A percentile compares a stretch with the other conserved stretches of the same genome.
phyloP scores from a whole-genome alignment of 2,113 vertebrate species.

The Struthidea cinerea region DNA sequence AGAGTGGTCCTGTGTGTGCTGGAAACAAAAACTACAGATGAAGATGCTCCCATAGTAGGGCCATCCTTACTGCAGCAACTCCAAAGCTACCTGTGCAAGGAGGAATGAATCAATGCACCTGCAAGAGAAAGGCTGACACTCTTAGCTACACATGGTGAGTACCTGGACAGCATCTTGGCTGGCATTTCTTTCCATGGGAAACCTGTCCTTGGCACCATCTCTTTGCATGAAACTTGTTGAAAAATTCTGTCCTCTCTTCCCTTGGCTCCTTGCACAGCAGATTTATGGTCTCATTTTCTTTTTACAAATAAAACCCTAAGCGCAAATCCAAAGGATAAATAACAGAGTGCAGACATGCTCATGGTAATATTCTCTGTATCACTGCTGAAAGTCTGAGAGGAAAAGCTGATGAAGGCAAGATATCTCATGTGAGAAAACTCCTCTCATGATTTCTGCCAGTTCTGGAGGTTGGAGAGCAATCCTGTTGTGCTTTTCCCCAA shows the following conservation, averaged over 20 bases:
- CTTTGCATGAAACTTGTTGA: not conserved
- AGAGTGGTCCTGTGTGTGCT: rapidly evolving
- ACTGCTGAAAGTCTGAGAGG: not conserved
- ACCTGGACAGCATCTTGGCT: not conserved
- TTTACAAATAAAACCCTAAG: conserved; percentile 38
- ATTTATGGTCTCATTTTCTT: conserved; percentile 31
- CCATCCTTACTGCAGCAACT: not conserved
- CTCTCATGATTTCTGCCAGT: not conserved
- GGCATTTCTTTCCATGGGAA: not conserved
- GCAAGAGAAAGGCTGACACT: not conserved
- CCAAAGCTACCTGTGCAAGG: not conserved
- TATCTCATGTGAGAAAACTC: not conserved
- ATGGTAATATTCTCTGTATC: not conserved
- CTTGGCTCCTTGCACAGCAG: not conserved
- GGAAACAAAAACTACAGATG: not conserved
- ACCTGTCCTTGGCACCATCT: not conserved
- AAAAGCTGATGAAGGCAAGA: conserved; percentile 25
- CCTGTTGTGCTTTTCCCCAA: not conserved
- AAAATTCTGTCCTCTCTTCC: conserved; percentile 6
- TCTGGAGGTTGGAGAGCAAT: not conserved
- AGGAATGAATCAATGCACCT: not conserved
- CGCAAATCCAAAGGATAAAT: conserved; percentile 37
- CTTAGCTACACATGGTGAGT: not conserved
- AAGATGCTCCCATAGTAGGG: not conserved
- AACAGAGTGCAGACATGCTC: not conserved